phyloP scores from a whole-genome alignment of 2,113 vertebrate genomes.

The Rhizomys pruinosus region DNA sequence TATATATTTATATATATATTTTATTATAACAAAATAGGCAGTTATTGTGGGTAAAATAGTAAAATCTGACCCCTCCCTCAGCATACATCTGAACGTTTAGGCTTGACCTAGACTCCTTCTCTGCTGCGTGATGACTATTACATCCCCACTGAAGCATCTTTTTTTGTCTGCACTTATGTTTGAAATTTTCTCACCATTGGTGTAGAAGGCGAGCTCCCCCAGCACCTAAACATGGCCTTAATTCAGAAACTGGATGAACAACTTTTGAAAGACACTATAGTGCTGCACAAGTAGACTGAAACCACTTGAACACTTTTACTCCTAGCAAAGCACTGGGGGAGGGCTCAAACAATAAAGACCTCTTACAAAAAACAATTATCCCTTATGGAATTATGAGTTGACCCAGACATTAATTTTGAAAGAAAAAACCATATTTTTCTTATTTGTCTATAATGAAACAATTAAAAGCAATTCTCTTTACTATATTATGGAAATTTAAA shows the following conservation, averaged over 20 bases:
- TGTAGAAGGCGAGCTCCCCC: constrained; percentile 84
- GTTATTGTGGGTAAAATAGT: constrained; percentile 97
- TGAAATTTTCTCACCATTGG: constrained; percentile 81
- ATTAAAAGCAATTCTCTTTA: background rate
- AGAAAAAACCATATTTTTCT: constrained; percentile 76
- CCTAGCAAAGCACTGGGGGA: constrained; percentile 81
- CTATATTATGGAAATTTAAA: constrained; percentile 37
- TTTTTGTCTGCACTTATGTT: constrained; percentile 77
- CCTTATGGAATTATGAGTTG: constrained; percentile 81
- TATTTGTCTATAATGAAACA: constrained; percentile 82
- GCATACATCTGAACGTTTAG: constrained; percentile 87
- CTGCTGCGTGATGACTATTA: constrained; percentile 79
- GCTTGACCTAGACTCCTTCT: constrained; percentile 88
- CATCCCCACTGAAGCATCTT: constrained; percentile 77
- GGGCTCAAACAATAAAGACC: constrained; percentile 80
- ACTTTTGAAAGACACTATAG: constrained; percentile 87
- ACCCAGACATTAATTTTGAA: constrained; percentile 83
- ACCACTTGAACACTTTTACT: constrained; percentile 82
- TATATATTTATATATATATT: constrained; percentile 91
- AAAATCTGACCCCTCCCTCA: constrained; percentile 91
- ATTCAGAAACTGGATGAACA: constrained; percentile 83
- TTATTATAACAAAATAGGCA: constrained; percentile 99
- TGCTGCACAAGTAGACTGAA: constrained; percentile 82
- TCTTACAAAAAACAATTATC: constrained; percentile 81
- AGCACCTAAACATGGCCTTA: constrained; percentile 85